These are phyloP conservation scores for Cephalotes varians DNA, from an alignment of 2,888 invertebrate genomes.

Conservation along the genomic window DNA sequence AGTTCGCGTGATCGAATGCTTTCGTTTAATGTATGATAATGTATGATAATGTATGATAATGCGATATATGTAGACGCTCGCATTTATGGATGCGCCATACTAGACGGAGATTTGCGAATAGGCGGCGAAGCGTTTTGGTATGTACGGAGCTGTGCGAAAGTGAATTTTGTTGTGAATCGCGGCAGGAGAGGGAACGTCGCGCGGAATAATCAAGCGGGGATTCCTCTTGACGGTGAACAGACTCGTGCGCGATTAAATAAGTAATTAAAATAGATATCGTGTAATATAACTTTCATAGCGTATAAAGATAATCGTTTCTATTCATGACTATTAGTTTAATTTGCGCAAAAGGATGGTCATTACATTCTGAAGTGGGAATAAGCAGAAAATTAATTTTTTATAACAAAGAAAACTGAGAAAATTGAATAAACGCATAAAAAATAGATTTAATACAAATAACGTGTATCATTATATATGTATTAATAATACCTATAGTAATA, in stretches of 20 bases:
- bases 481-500: neutral
- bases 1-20: constrained; percentile 64
- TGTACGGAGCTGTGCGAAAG: constrained; percentile 27
- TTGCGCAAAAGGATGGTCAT: neutral
- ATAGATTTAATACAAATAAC: neutral
- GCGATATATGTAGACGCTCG: constrained; percentile 61
- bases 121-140: constrained; percentile 16
- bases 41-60: constrained; percentile 69
- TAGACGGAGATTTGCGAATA: constrained; percentile 47
- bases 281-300: neutral
- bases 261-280: constrained; percentile 26
- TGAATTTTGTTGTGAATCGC: constrained; percentile 25
- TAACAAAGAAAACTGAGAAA: neutral
- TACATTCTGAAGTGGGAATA: neutral
- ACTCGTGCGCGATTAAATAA: constrained; percentile 10
- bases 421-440: too few relatives aligned
- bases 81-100: constrained; percentile 61
- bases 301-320: neutral
- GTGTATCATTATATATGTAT: neutral
- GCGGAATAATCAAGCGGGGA: constrained; percentile 29
- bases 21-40: constrained; percentile 74
- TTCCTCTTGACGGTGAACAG: neutral
- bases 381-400: neutral
- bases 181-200: neutral
- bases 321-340: neutral